Percentiles rank a stretch among this genome's conserved stretches.
Evolutionary conservation across 2,113 vertebrate genomes (phyloP).

Genomic region (Caloenas nicobarica): DNA sequence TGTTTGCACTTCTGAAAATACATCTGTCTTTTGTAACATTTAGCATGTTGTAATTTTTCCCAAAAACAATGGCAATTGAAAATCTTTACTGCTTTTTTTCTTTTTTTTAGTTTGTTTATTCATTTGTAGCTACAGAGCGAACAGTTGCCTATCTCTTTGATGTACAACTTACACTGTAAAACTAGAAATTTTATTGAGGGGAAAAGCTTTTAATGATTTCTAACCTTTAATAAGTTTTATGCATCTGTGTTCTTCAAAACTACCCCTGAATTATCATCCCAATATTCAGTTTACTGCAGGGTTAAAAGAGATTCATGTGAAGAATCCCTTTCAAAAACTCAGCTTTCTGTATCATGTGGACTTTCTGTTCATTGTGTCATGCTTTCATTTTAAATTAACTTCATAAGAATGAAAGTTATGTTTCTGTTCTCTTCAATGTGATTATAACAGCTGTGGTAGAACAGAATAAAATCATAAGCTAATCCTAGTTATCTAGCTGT

Average conservation of each 20-base stretch:
- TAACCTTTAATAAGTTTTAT: not conserved
- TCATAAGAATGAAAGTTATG: not conserved
- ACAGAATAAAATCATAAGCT: not conserved
- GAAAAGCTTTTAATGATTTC: not conserved
- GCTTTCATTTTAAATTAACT: slow-evolving; percentile 4
- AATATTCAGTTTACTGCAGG: not conserved
- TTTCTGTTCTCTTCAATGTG: not conserved
- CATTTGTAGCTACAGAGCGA: not conserved
- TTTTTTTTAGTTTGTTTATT: not conserved
- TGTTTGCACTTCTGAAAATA: not conserved
- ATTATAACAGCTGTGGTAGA: not conserved
- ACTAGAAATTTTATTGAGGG: not conserved
- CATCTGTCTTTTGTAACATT: fast-evolving
- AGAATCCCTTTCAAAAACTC: not conserved
- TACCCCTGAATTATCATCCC: not conserved
- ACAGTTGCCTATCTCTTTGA: not conserved
- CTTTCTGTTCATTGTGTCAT: not conserved
- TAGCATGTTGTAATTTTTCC: not conserved
- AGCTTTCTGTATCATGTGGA: not conserved
- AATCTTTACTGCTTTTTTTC: not conserved
- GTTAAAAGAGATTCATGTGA: not conserved
- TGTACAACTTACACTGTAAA: not conserved
- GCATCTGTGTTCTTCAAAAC: not conserved
- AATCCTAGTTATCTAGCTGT: not conserved
- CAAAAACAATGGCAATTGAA: not conserved